A percentile compares a stretch with the other conserved stretches of the same genome.
Conservation (phyloP, 2,797 vertebrate genomes). For the Lacerta agilis region DNA sequence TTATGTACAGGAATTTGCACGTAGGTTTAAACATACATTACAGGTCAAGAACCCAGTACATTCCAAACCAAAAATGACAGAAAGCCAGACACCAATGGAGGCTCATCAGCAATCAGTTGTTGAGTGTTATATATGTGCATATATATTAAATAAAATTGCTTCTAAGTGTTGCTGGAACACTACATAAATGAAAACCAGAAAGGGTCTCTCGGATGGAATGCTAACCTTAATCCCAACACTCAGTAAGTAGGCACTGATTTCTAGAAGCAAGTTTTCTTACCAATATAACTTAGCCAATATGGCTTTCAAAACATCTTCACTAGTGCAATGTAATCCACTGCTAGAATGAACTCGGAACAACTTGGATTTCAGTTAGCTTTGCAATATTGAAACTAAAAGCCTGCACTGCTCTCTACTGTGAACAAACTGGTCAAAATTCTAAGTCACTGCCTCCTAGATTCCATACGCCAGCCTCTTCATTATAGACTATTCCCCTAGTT, state of each 20-base stretch:
- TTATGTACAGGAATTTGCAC: slow-evolving; percentile 78
- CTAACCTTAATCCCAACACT: slow-evolving; percentile 60
- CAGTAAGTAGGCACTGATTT: slow-evolving; percentile 77
- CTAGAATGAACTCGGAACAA: slow-evolving; percentile 51
- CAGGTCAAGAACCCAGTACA: slow-evolving; percentile 73
- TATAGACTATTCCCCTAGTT: slow-evolving; percentile 59
- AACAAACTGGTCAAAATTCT: slow-evolving; percentile 59
- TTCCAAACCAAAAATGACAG: slow-evolving; percentile 73
- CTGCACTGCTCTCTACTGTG: slow-evolving; percentile 56
- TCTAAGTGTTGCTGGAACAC: slow-evolving; percentile 47
- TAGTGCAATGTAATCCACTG: slow-evolving; percentile 70
- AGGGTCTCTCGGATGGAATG: slow-evolving; percentile 39
- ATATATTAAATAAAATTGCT: slow-evolving; percentile 67
- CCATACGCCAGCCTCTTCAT: slow-evolving; percentile 55
- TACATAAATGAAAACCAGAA: slow-evolving; percentile 46
- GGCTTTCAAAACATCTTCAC: slow-evolving; percentile 68
- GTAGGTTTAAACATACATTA: slow-evolving; percentile 79
- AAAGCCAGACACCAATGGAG: slow-evolving; percentile 69
- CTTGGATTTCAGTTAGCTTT: slow-evolving; percentile 53
- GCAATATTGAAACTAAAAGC: slow-evolving; percentile 64
- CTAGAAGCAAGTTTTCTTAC: slow-evolving; percentile 74
- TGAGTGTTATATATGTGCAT: background rate
- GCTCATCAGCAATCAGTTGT: slow-evolving; percentile 63
- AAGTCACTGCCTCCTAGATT: slow-evolving; percentile 13
- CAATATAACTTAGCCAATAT: slow-evolving; percentile 76